Evolutionary conservation across 2,113 vertebrate genomes (phyloP), one percentile per base, ranked within the genome.

Genomic region (Antechinus flavipes): DNA sequence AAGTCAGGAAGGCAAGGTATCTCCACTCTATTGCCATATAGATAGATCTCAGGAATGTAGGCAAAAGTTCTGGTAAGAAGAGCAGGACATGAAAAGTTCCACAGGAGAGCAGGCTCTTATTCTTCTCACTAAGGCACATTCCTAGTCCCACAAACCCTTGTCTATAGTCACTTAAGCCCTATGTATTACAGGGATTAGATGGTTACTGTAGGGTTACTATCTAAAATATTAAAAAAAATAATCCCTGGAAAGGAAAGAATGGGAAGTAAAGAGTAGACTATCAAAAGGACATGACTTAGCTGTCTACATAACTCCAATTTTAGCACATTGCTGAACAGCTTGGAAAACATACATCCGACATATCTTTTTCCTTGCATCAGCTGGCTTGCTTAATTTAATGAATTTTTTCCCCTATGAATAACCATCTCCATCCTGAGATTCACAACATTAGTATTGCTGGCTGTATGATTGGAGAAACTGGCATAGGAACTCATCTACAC

Each of bases 251-350:
- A n/a, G 16, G 6, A 76, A 22, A 76, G 35, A 68, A 92, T 25
- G 90, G 14, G n/a, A 54, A n/a, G 35, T 76, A 35, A 76, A 76
- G 30, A 58, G 26, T 30, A 24, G 49, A 4, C 5, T 0, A 54
- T 89, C n/a, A 53, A 76, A 10, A 90, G 91, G 50, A 42, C 27
- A 76, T 93, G 91, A 2, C 93, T 30, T 91, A 30, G 14, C 54
- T 95, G n/a, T 95, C 90, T 93, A 95, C 90, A 47, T 30, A 93
- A 56, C 61, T 54, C 95, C 53, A 97, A 50, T 95, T 95, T 94
- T 68, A 89, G 84, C 90, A 90, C 95, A 96, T 47, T 89, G 46
- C 94, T 76, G 89, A 46, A 90, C 46, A 42, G 19, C 35, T 19
- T 22, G 35, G 35, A 76, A n/a, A 76, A 76, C 2, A 42, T 42